These are phyloP conservation scores for Rutilus rutilus DNA, from an alignment of 2,113 vertebrate genomes.

Conservation along the genomic window DNA sequence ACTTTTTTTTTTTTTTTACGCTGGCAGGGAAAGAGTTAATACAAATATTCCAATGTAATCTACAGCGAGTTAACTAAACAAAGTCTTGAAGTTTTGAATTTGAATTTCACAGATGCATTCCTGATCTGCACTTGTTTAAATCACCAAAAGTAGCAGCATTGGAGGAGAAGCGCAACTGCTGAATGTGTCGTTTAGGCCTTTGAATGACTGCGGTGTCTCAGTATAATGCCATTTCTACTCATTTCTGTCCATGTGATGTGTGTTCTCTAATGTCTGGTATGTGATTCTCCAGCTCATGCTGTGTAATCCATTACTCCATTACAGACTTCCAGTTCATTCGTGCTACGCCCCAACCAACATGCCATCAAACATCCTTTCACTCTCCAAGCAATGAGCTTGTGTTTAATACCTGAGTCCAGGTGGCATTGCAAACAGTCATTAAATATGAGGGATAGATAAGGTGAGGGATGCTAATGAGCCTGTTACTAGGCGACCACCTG, in stretches of 20 bases:
- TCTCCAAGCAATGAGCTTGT: slow-evolving; percentile 15
- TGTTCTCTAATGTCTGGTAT: slow-evolving; percentile 23
- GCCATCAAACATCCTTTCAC: background rate
- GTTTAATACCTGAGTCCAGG: slow-evolving; percentile 13
- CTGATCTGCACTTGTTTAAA: background rate
- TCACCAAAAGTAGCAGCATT: background rate
- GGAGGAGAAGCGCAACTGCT: background rate
- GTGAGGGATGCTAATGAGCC: slow-evolving; percentile 28
- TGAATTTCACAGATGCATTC: background rate
- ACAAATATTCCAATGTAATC: no score
- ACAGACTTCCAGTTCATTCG: slow-evolving; percentile 54
- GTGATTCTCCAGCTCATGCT: slow-evolving; percentile 54
- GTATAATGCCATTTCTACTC: background rate
- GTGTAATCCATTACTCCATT: slow-evolving; percentile 66
- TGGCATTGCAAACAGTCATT: background rate
- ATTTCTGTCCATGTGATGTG: background rate
- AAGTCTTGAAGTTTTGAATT: no score
- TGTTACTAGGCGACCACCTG: slow-evolving; percentile 13
- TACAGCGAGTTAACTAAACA: no score
- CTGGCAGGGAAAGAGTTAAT: no score
- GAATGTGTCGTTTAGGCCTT: background rate
- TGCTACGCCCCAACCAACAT: slow-evolving; percentile 31
- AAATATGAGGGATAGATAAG: background rate
- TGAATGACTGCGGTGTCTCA: background rate
- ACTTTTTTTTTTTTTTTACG: no score